phyloP scores from a whole-genome alignment of 2,888 invertebrate genomes.

The Pycnomerus fuliginosus region DNA sequence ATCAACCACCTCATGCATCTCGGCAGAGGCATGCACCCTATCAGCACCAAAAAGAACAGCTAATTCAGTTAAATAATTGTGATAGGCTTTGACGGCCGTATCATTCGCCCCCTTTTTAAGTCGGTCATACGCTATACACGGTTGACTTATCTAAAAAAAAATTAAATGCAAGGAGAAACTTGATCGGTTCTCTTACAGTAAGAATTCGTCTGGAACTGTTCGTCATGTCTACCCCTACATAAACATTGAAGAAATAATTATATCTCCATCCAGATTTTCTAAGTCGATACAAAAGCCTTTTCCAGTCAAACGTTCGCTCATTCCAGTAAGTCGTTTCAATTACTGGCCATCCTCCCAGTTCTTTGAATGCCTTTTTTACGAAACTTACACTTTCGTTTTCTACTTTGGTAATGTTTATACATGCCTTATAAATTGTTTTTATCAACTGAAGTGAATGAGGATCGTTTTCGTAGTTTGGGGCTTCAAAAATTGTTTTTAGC shows the following conservation, averaged over 20 bases:
- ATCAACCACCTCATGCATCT: conserved; percentile 14
- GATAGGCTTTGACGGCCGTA: conserved; percentile 20
- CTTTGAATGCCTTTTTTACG: conserved; percentile 22
- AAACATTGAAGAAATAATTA: conserved; percentile 25
- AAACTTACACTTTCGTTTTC: conserved; percentile 17
- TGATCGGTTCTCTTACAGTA: conserved; percentile 8
- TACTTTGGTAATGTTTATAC: conserved; percentile 30
- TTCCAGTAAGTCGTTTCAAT: conserved; percentile 31
- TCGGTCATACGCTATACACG: conserved; percentile 16
- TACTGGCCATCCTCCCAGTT: conserved; percentile 37
- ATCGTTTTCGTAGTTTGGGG: conserved; percentile 34
- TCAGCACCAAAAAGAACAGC: conserved; percentile 27
- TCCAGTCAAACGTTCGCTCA: conserved; percentile 31
- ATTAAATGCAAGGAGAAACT: neutral
- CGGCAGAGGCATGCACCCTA: conserved; percentile 8
- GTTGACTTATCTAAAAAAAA: conserved; percentile 27
- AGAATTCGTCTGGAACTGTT: conserved; percentile 13
- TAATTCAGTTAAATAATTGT: conserved; percentile 26
- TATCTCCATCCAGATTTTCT: conserved; percentile 21
- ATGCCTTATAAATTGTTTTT: conserved; percentile 43
- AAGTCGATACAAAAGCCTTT: conserved; percentile 18
- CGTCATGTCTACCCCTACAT: conserved; percentile 14
- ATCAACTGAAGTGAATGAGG: conserved; percentile 51
- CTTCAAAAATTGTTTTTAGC: conserved; percentile 10
- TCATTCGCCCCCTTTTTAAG: conserved; percentile 22